Evolutionary conservation across 2,113 vertebrate genomes (phyloP), one percentile per base, ranked within the genome.

Genomic region (Actenoides hombroni): DNA sequence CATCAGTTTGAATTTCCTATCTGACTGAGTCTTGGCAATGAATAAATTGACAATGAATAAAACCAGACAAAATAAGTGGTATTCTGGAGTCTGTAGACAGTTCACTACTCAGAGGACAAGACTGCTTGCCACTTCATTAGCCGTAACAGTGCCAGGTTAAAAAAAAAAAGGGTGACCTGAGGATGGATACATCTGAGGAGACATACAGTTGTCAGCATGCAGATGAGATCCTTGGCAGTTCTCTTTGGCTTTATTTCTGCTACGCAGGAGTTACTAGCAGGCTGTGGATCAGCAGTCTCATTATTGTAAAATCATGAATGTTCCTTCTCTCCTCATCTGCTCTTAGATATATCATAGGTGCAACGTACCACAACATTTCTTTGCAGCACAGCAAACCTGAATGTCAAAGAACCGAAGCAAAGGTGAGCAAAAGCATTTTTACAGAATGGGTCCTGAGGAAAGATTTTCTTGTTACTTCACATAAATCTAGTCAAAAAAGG

Each of bases 231-330:
- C 37, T 76, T 96, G 56, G 46, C 59, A 93, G 49, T 76, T 79
- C 48, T 86, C 13, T 88, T 75, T 77, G 48, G 64, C 65, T 63
- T 90, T 80, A 44, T 86, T 94, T 92, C 44, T 3, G 2, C 63
- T 59, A 23, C 60, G 23, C 37, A 44, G 42, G 78, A 90, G 78
- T 86, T 77, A 60, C 39, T 53, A 86, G 64, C 51, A 75, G n/a
- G 33, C 24, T 39, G 69, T 91, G 80, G 76, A 92, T 94, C 92
- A 94, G 86, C 91, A 91, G 11, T 77, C 83, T 90, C 80, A 48
- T 91, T 94, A 81, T 77, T 95, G 86, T 88, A 70, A 70, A 94
- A 80, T 95, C 95, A 94, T 96, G 88, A 91, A 51, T 88, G 92
- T 96, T 95, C 86, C 65, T 93, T 88, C 69, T 93, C 42, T 94